A percentile compares a stretch with the other conserved stretches of the same genome.
Evolutionary conservation across 2,113 vertebrate species (phyloP).

Genomic region (Microcebus ravelobensis): DNA sequence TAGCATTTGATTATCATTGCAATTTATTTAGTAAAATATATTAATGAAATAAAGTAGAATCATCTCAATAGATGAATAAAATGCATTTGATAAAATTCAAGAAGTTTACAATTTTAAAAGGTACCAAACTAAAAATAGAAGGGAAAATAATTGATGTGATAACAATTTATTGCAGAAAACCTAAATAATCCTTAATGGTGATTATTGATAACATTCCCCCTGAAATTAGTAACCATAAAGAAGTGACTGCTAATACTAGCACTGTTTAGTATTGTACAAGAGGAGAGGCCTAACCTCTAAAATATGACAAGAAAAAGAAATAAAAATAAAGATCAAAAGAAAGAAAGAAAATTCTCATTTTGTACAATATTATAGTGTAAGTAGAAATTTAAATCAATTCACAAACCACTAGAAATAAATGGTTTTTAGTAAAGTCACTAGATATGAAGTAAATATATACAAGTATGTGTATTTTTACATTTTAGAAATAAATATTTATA

Average conservation of each 20-base stretch:
- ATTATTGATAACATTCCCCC: not conserved
- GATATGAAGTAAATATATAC: not conserved
- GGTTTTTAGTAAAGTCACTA: not conserved
- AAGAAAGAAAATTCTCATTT: not conserved
- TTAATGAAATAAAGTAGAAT: not conserved
- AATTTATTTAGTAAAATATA: not conserved
- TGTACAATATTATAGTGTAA: not conserved
- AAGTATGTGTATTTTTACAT: not conserved
- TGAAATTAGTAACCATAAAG: not conserved
- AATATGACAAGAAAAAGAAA: not conserved
- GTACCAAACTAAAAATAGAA: not conserved
- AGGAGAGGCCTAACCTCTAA: not conserved
- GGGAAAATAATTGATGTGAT: not conserved
- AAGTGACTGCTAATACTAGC: not conserved
- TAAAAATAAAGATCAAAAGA: not conserved
- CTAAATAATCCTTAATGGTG: not conserved
- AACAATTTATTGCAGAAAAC: not conserved
- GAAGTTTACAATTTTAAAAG: not conserved
- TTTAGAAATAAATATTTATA: not conserved
- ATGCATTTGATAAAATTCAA: not conserved
- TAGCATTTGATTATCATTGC: not conserved
- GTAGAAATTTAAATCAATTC: not conserved
- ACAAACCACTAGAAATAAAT: not conserved
- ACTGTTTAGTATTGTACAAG: not conserved
- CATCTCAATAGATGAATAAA: not conserved